Base-by-base conservation (phyloP, 2,888 invertebrate species). In the Sphaerophoria rueppellii region DNA sequence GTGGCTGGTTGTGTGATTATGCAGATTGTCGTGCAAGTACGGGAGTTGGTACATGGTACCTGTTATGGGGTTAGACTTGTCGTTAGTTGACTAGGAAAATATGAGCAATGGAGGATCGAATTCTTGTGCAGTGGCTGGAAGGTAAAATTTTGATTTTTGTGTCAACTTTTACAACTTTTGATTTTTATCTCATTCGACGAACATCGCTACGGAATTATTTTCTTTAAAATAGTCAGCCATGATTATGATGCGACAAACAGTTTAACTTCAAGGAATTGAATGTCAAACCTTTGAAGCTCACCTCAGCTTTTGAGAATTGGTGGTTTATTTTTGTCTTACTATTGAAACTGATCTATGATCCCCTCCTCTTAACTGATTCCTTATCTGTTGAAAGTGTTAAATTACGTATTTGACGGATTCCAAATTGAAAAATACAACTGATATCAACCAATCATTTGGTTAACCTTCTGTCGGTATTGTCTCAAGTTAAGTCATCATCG, bases 51-150 rank as follows among this genome's bases (percentile, higher is more conserved):
- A 70, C 60, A 75, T 52, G 43, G 61, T 61, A 72, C 75, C 67
- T 72, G 80, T 72, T 82, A 14, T 81, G 46, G 34, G 74, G 37
- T 60, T 50, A 4, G 70, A 60, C 43, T 63, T 60, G 67, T 70
- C 70, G 69, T 32, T 52, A 79, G 52, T 72, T 40, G 35, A 37
- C 35, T 70, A 52, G 14, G 50, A 57, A 60, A 67, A 67, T 24
- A 61, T 37, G n/a, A 48, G 50, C 61, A 24, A 71, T 46, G 14
- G 73, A 74, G 58, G 58, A 70, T 65, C 71, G 73, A 63, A 78
- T 65, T 78, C 71, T 40, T 60, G 24, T 24, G 0, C 11, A 50
- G 55, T 72, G 55, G 65, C 70, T 71, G 24, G 14, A 12, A 24
- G 37, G 35, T 16, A 34, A 43, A 16, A 65, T 58, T 58, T 55